Conservation (phyloP, 1,140 invertebrate genomes). For the Globodera rostochiensis region DNA sequence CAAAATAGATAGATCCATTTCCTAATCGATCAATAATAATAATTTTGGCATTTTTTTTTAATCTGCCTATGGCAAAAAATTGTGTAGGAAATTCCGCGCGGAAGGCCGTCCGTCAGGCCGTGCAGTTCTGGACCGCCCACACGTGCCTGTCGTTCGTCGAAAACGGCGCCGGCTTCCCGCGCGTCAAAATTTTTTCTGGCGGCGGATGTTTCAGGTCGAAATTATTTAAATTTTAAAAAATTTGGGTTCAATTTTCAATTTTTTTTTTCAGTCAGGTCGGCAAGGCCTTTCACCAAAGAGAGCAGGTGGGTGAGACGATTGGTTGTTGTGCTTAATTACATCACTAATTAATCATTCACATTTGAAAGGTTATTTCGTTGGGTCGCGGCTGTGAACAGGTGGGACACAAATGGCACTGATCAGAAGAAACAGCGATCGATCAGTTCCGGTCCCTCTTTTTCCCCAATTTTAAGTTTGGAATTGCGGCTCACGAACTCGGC, state of each 20-base stretch:
- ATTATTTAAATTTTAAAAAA: not conserved
- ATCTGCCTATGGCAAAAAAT: not conserved
- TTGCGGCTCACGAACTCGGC: conserved; percentile 35
- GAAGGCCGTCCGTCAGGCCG: conserved; percentile 33
- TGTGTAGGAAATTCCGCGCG: conserved; percentile 26
- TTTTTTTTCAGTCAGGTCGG: conserved; percentile 36
- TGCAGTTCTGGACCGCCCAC: conserved; percentile 37
- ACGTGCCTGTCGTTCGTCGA: conserved; percentile 38
- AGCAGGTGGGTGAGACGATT: conserved; percentile 27
- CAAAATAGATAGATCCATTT: too few relatives aligned
- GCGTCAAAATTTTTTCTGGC: conserved; percentile 31
- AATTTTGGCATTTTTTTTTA: too few relatives aligned
- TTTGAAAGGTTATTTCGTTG: conserved; percentile 31
- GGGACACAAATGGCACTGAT: not conserved
- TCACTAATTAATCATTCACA: not conserved
- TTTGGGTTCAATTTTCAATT: conserved; percentile 2
- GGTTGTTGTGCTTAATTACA: conserved; percentile 19
- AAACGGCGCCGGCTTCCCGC: conserved; percentile 27
- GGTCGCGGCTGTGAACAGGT: conserved; percentile 36
- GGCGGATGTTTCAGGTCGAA: conserved; percentile 29
- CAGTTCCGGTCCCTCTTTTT: not conserved
- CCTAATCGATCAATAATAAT: too few relatives aligned
- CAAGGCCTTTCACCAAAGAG: conserved; percentile 27
- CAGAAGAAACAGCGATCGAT: not conserved
- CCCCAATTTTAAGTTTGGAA: conserved; percentile 33